These are phyloP conservation scores for Anthrax anthrax DNA, from an alignment of 2,888 invertebrate genomes.

Conservation along the genomic window DNA sequence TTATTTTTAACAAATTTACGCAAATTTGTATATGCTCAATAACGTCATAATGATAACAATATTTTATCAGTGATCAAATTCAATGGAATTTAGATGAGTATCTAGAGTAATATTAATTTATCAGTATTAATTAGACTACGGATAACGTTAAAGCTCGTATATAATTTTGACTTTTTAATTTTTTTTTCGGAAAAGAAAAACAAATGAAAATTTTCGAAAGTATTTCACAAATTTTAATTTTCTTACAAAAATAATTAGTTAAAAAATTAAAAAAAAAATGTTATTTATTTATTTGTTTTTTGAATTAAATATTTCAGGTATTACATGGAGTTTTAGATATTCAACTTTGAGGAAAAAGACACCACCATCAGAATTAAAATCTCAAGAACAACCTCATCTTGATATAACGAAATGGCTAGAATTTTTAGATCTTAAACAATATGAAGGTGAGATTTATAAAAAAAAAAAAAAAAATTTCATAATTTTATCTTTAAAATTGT, in stretches of 20 bases:
- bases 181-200: background rate
- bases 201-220: background rate
- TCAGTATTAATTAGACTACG: background rate
- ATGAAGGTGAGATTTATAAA: slow-evolving; percentile 31
- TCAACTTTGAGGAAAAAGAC: slow-evolving; percentile 25
- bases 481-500: too few relatives aligned
- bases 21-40: too few relatives aligned
- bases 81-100: too few relatives aligned
- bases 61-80: too few relatives aligned
- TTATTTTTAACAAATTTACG: too few relatives aligned
- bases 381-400: slow-evolving; percentile 34
- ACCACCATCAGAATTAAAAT: slow-evolving; percentile 12
- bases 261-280: too few relatives aligned
- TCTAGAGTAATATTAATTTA: too few relatives aligned
- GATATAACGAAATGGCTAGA: slow-evolving; percentile 45
- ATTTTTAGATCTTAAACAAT: slow-evolving; percentile 43
- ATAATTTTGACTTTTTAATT: too few relatives aligned
- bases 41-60: too few relatives aligned
- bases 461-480: background rate
- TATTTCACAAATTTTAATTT: background rate
- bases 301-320: slow-evolving; percentile 23
- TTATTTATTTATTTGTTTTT: background rate
- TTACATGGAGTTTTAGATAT: slow-evolving; percentile 37
- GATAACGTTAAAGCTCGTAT: background rate
- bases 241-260: background rate